Conservation (phyloP, 2,888 invertebrate genomes). For the Yponomeuta malinellus region DNA sequence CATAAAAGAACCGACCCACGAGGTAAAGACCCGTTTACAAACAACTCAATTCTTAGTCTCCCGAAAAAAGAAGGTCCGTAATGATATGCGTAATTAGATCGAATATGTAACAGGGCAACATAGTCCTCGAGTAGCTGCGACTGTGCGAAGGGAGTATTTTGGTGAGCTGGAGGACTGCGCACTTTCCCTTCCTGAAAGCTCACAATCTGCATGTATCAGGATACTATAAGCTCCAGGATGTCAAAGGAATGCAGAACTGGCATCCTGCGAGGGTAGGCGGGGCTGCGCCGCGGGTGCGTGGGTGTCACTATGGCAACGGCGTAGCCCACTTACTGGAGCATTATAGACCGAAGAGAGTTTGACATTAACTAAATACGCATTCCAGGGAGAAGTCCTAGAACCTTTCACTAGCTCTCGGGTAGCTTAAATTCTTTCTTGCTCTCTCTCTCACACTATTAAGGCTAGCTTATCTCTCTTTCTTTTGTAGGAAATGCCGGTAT, state of each 20-base stretch:
- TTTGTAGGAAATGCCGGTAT: not conserved
- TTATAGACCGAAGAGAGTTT: constrained; percentile 41
- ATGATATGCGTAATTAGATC: constrained; percentile 77
- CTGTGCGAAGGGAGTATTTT: constrained; percentile 9
- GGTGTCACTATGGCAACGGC: constrained; percentile 64
- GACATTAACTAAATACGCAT: not conserved
- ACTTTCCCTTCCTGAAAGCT: constrained; percentile 80
- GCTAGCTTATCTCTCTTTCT: not conserved
- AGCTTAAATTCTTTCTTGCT: not conserved
- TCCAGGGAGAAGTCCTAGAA: not conserved
- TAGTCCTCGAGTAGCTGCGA: constrained; percentile 32
- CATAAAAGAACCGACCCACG: not conserved
- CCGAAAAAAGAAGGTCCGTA: constrained; percentile 27
- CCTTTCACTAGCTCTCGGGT: not conserved
- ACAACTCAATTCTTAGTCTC: not conserved
- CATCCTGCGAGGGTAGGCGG: constrained; percentile 44
- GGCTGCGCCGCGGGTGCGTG: constrained; percentile 43
- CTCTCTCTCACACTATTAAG: not conserved
- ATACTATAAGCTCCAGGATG: constrained; percentile 45
- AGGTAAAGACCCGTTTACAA: not conserved
- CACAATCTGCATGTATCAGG: constrained; percentile 77
- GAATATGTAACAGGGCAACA: constrained; percentile 68
- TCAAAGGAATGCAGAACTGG: constrained; percentile 32
- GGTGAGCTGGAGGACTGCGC: constrained; percentile 14
- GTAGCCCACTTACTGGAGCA: constrained; percentile 50